Percentiles rank a stretch among this genome's conserved stretches.
phyloP scores from a whole-genome alignment of 1,140 invertebrate species.

The Drosophila teissieri region DNA sequence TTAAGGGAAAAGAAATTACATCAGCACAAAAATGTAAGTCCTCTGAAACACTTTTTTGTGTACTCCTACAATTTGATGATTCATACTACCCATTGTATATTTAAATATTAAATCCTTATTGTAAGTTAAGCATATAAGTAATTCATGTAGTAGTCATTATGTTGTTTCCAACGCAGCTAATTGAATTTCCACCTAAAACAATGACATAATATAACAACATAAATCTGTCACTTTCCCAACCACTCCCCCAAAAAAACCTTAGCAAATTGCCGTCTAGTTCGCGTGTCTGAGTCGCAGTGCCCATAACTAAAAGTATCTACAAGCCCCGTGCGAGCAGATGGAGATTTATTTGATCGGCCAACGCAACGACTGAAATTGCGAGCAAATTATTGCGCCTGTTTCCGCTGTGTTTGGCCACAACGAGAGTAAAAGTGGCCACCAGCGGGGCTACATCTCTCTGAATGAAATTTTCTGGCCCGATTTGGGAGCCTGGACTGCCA shows the following conservation, averaged over 20 bases:
- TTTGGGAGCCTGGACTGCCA: conserved; percentile 13
- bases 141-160: too few relatives aligned
- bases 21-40: conserved; percentile 22
- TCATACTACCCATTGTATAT: too few relatives aligned
- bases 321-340: conserved; percentile 23
- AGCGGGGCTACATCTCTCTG: conserved; percentile 20
- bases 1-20: conserved; percentile 17
- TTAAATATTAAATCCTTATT: too few relatives aligned
- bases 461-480: conserved; percentile 41
- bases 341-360: conserved; percentile 68
- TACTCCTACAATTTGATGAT: neutral
- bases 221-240: conserved; percentile 6
- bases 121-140: too few relatives aligned
- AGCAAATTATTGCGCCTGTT: conserved; percentile 74
- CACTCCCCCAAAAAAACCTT: neutral
- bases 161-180: neutral
- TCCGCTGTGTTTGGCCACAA: conserved; percentile 63
- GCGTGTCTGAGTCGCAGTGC: conserved; percentile 23
- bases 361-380: conserved; percentile 72
- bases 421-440: conserved; percentile 63
- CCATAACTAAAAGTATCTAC: conserved; percentile 29
- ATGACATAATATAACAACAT: conserved; percentile 10
- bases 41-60: conserved; percentile 10
- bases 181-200: conserved; percentile 1
- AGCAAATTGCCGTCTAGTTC: conserved; percentile 37